These are phyloP conservation scores for Orthonyx spaldingii DNA, from an alignment of 2,113 vertebrate genomes.

Conservation along the genomic window DNA sequence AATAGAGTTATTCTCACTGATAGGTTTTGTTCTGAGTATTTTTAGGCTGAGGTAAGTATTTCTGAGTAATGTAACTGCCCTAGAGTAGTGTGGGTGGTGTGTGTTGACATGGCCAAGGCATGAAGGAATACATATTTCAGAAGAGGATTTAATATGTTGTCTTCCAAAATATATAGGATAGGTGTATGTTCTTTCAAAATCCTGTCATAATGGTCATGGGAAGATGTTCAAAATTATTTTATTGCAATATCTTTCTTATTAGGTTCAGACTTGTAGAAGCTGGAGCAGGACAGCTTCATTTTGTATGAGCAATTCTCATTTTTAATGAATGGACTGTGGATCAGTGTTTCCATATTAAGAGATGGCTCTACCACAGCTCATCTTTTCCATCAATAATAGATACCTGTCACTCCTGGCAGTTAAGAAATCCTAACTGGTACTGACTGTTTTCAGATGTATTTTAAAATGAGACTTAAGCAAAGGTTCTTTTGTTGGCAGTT, in stretches of 20 bases:
- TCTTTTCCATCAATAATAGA: conserved; percentile 10
- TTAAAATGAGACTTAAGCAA: neutral
- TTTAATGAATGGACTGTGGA: neutral
- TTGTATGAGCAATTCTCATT: neutral
- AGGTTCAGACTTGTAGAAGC: neutral
- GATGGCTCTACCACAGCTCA: neutral
- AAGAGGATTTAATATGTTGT: neutral
- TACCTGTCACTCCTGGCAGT: neutral
- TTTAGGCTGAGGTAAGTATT: neutral
- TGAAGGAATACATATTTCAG: neutral
- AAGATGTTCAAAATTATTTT: neutral
- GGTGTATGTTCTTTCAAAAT: neutral
- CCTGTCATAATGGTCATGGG: neutral
- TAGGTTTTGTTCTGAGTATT: neutral
- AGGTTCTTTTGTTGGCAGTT: neutral
- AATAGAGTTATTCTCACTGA: neutral
- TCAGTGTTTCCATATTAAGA: neutral
- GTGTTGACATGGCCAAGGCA: neutral
- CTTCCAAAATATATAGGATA: neutral
- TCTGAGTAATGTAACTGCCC: neutral
- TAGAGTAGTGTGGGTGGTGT: neutral
- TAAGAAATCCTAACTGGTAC: neutral
- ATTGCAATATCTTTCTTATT: neutral
- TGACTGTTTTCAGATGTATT: neutral
- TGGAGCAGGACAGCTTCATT: neutral